phyloP scores from a whole-genome alignment of 2,113 vertebrate species.

The Eulemur macaco region DNA sequence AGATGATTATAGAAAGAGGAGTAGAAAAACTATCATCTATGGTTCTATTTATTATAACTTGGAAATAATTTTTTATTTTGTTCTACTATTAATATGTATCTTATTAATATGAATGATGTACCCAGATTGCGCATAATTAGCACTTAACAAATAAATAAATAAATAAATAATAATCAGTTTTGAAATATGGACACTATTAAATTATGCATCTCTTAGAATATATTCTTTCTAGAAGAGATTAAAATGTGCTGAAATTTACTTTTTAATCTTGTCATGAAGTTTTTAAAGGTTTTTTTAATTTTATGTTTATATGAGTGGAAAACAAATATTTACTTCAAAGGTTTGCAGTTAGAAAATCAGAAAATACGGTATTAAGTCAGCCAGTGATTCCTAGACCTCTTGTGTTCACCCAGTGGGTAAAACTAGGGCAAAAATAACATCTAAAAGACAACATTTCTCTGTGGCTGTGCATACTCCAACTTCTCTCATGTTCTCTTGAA shows the following conservation, averaged over 20 bases:
- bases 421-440: not conserved
- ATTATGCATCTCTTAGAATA: not conserved
- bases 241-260: conserved; percentile 14
- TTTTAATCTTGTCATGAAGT: not conserved
- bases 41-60: not conserved
- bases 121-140: not conserved
- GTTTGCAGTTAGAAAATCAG: conserved; percentile 29
- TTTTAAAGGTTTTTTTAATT: not conserved
- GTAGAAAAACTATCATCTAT: not conserved
- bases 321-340: not conserved
- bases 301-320: not conserved
- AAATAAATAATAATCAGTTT: not conserved
- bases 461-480: not conserved
- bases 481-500: not conserved
- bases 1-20: not conserved
- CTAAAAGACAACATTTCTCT: not conserved
- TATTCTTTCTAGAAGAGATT: conserved; percentile 26
- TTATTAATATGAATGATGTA: not conserved
- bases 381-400: not conserved
- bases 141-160: not conserved
- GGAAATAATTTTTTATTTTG: conserved; percentile 2
- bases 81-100: not conserved
- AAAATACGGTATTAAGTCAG: not conserved
- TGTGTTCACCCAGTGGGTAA: not conserved
- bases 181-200: not conserved